phyloP scores from a whole-genome alignment of 2,797 vertebrate species.

The Oryzias dopingdopingensis region DNA sequence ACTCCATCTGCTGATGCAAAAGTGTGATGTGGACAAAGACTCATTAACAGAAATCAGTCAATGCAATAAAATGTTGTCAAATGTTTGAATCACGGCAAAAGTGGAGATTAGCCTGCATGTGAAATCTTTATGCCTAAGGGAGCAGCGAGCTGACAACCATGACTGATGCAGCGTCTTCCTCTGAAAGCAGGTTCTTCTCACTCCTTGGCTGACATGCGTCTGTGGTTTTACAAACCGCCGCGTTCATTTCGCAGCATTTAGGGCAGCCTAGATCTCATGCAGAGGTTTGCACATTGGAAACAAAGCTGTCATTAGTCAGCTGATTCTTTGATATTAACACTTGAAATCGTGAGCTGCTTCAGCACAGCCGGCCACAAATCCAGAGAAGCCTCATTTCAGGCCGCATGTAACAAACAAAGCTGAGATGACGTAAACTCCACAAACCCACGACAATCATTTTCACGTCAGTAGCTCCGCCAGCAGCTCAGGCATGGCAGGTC shows the following conservation, averaged over 20 bases:
- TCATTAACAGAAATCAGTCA: neutral
- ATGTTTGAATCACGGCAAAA: neutral
- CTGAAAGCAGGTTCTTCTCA: conserved; percentile 12
- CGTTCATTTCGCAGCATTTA: conserved; percentile 25
- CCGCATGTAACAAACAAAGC: no score
- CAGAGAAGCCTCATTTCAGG: neutral
- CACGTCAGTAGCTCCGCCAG: neutral
- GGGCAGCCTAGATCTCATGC: conserved; percentile 2
- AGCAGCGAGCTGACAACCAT: neutral
- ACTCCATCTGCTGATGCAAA: neutral
- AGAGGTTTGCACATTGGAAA: conserved; percentile 19
- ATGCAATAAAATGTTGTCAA: no score
- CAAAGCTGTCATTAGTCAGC: conserved; percentile 27
- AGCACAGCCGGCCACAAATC: neutral
- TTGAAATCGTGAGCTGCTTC: neutral
- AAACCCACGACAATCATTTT: neutral
- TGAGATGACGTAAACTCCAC: neutral
- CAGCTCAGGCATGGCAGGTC: conserved; percentile 12
- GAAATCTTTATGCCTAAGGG: no score
- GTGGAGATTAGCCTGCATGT: neutral
- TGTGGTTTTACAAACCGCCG: conserved; percentile 43
- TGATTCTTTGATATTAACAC: conserved; percentile 8
- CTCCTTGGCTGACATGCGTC: conserved; percentile 4
- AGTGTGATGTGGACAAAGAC: neutral
- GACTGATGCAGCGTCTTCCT: neutral